Percentiles rank a stretch among this genome's conserved stretches.
These are phyloP conservation scores for Drosophila trichaetosa DNA, from an alignment of 2,888 invertebrate species.

Conservation along the genomic window DNA sequence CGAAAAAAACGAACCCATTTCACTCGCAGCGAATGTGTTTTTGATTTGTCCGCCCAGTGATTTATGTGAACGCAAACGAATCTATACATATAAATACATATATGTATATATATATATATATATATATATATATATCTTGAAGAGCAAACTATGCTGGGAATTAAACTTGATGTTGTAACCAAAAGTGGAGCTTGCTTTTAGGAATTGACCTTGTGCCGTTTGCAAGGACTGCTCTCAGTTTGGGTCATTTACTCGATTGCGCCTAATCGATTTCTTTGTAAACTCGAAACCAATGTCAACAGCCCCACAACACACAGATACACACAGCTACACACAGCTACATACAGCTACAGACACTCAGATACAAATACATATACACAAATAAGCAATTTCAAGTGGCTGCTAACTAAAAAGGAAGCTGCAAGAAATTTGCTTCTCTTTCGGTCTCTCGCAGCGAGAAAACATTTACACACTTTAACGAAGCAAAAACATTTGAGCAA, in stretches of 20 bases:
- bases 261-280: slow-evolving; percentile 84
- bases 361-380: slow-evolving; percentile 37
- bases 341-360: slow-evolving; percentile 19
- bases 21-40: slow-evolving; percentile 32
- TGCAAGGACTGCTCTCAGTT: slow-evolving; percentile 44
- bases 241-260: slow-evolving; percentile 82
- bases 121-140: neutral
- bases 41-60: slow-evolving; percentile 59
- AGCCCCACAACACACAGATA: slow-evolving; percentile 65
- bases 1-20: neutral
- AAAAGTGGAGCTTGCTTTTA: slow-evolving; percentile 9
- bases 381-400: slow-evolving; percentile 65
- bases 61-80: slow-evolving; percentile 40
- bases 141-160: slow-evolving; percentile 4
- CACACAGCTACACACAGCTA: slow-evolving; percentile 34
- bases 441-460: slow-evolving; percentile 61
- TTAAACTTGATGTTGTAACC: slow-evolving; percentile 21
- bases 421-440: slow-evolving; percentile 55
- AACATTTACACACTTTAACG: slow-evolving; percentile 80
- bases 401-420: slow-evolving; percentile 62
- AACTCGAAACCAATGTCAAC: slow-evolving; percentile 84
- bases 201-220: slow-evolving; percentile 62
- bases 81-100: neutral
- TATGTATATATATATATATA: neutral
- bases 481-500: slow-evolving; percentile 67